Evolutionary conservation across 2,113 vertebrate genomes (phyloP), one percentile per base, ranked within the genome.

Genomic region (Hippocampus guttulatus): DNA sequence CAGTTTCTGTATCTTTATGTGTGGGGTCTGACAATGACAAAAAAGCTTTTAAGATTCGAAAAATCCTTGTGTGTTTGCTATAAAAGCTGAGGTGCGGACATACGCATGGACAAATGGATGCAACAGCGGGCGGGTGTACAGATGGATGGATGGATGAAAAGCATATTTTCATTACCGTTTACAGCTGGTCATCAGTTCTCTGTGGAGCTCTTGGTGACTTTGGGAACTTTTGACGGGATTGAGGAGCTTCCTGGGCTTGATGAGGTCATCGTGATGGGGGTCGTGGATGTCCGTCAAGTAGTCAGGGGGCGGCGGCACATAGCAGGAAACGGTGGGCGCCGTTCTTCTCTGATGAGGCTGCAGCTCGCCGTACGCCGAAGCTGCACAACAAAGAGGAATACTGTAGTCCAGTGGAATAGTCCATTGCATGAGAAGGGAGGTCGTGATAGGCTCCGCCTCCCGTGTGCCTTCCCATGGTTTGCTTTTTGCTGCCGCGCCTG

Each of bases 171-270:
- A 1, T 45, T 64, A 88, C 88, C 88, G 74, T 65, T 64, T 87
- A 78, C 68, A 85, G 84, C 81, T 85, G 79, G 72, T 81, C 75
- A 88, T 67, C 60, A 90, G 85, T 66, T 90, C 88, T 1, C 77
- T 40, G 81, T 90, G 88, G 18, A 90, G 83, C 57, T 90, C 81
- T 21, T 85, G 85, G 78, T 90, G 88, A 64, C 84, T 90, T 12
- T 70, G 79, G 0, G 88, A 90, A 0, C 75, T 67, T 64, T 81
- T 87, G 40, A 89, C 78, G 0, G 88, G 88, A 55, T 89, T 89
- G 65, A 81, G 16, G 40, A 88, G 82, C 12, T 88, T 87, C 55
- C 69, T 88, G 76, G 87, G 88, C 69, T 86, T 87, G 66, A 88
- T 88, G 66, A 88, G 82, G 73, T 87, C 84, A 0, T 88, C 80